Evolutionary conservation across 2,113 vertebrate genomes (phyloP).

Genomic region (Gambusia holbrooki): DNA sequence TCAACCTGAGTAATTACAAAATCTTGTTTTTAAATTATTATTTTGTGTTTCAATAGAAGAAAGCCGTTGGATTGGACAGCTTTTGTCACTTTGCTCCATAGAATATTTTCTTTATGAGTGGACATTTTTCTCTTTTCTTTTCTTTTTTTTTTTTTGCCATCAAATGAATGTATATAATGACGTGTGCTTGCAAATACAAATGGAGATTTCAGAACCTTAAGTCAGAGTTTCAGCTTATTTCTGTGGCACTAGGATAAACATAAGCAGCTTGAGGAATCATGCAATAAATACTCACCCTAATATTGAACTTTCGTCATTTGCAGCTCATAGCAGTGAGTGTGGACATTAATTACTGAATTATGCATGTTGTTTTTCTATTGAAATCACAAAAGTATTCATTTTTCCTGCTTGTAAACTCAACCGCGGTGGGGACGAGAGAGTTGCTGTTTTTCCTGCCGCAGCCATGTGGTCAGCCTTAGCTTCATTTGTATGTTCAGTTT

Average conservation of each 20-base stretch:
- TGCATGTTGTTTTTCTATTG: neutral
- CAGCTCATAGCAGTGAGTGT: neutral
- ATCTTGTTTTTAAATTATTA: no score
- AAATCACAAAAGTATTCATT: no score
- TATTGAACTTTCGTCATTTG: neutral
- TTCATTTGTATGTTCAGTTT: neutral
- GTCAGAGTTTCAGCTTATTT: slow-evolving; percentile 15
- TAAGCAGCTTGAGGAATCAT: slow-evolving; percentile 7
- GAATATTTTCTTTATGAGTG: slow-evolving; percentile 43
- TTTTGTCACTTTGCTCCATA: no score
- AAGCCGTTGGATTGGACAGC: neutral
- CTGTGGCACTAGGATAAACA: slow-evolving; percentile 18
- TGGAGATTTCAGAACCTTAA: neutral
- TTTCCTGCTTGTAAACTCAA: no score
- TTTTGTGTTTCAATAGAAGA: neutral
- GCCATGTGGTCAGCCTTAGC: neutral
- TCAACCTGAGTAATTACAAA: neutral
- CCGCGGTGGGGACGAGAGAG: no score
- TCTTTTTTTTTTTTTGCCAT: slow-evolving; percentile 19
- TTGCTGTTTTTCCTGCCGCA: neutral
- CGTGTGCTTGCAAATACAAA: slow-evolving; percentile 1
- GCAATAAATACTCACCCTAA: slow-evolving; percentile 34
- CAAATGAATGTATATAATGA: slow-evolving; percentile 14
- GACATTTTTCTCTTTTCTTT: neutral
- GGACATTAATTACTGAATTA: neutral